Conservation (phyloP, 2,888 invertebrate species). For the Caenorhabditis macrosperma region DNA sequence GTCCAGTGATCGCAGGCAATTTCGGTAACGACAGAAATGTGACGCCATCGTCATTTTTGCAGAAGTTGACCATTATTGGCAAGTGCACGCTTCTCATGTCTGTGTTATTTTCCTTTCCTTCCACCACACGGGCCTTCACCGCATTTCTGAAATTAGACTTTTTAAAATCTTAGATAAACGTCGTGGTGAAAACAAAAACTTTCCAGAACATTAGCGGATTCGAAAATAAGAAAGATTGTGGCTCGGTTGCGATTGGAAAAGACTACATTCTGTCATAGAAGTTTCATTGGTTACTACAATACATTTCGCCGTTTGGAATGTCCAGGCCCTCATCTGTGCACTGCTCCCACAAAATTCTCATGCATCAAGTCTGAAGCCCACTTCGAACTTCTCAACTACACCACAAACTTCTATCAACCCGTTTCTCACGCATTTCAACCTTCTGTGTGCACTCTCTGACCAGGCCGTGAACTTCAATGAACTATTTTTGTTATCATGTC, state of each 20-base stretch:
- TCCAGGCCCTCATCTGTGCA: conserved; percentile 32
- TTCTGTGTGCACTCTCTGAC: conserved; percentile 5
- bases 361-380: conserved; percentile 30
- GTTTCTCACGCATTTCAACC: conserved; percentile 8
- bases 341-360: not conserved
- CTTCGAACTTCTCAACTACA: conserved; percentile 26
- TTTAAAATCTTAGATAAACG: no score
- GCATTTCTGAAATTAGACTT: no score
- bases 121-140: no score
- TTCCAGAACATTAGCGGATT: conserved; percentile 22
- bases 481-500: not conserved
- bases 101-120: no score
- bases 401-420: conserved; percentile 39
- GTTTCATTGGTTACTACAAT: conserved; percentile 28
- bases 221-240: not conserved
- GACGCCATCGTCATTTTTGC: not conserved
- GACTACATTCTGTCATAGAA: not conserved
- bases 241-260: not conserved
- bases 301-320: conserved; percentile 7
- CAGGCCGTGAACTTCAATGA: no score
- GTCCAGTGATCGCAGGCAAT: not conserved
- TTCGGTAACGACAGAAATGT: conserved; percentile 7
- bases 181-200: no score
- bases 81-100: no score
- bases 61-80: no score